phyloP scores from a whole-genome alignment of 2,113 vertebrate genomes.

The Progne subis region DNA sequence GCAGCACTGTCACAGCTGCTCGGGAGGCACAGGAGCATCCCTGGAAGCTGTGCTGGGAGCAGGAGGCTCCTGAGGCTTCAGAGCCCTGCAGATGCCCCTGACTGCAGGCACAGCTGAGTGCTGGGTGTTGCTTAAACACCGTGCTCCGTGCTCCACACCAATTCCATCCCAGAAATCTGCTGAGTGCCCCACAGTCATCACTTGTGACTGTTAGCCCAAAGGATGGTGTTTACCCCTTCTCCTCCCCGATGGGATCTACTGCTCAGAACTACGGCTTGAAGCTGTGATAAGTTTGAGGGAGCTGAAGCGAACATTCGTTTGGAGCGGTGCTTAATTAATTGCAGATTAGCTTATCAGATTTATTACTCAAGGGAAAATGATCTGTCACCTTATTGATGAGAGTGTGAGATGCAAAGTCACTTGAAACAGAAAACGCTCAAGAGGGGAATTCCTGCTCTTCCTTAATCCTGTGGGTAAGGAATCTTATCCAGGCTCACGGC shows the following conservation, averaged over 20 bases:
- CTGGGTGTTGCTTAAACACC: no score
- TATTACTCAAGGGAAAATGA: neutral
- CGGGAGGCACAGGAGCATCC: neutral
- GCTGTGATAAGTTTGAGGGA: neutral
- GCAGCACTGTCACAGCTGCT: neutral
- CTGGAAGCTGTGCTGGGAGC: neutral
- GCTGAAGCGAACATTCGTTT: neutral
- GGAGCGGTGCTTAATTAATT: constrained; percentile 17
- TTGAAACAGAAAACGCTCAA: neutral
- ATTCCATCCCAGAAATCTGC: neutral
- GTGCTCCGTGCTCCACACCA: neutral
- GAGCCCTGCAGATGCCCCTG: neutral
- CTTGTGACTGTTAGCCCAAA: rapidly evolving
- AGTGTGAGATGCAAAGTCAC: neutral
- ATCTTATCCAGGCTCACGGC: neutral
- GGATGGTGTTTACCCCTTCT: neutral
- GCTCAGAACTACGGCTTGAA: neutral
- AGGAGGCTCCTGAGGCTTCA: neutral
- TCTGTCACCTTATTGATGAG: neutral
- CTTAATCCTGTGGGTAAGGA: neutral
- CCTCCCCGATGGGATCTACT: neutral
- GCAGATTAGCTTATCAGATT: neutral
- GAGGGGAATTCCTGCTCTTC: neutral
- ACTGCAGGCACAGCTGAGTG: neutral
- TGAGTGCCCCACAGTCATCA: neutral